phyloP scores from a whole-genome alignment of 2,888 invertebrate genomes.

The Hetaerina titia region DNA sequence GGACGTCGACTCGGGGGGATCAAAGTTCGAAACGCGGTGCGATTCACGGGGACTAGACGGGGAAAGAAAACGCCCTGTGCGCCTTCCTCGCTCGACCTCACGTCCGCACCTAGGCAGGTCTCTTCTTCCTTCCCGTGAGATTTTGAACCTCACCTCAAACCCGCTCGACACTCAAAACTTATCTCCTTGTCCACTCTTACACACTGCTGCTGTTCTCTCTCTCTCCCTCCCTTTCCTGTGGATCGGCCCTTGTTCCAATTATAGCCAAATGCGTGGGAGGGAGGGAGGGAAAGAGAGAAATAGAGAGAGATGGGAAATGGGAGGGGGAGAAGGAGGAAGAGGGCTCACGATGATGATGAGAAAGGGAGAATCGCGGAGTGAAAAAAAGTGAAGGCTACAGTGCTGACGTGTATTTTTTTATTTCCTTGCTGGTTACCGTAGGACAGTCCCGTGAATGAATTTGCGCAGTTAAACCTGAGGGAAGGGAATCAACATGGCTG shows the following conservation, averaged over 20 bases:
- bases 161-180: constrained; percentile 36
- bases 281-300: constrained; percentile 42
- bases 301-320: background rate
- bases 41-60: background rate
- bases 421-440: background rate
- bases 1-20: background rate
- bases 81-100: background rate
- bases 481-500: constrained; percentile 3
- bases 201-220: constrained; percentile 30
- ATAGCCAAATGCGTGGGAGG: constrained; percentile 54
- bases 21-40: background rate
- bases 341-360: background rate
- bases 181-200: constrained; percentile 59
- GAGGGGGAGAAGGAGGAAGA: constrained; percentile 26
- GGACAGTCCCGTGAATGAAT: constrained; percentile 22
- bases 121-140: too few relatives aligned
- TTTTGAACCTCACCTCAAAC: background rate
- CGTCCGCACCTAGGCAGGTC: too few relatives aligned
- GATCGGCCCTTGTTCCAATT: constrained; percentile 63
- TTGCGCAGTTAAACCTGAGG: background rate
- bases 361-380: background rate
- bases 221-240: background rate
- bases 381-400: background rate
- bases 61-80: background rate
- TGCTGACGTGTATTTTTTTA: background rate